A percentile compares a stretch with the other conserved stretches of the same genome.
Evolutionary conservation across 2,888 invertebrate genomes (phyloP).

Genomic region (Smittia sp.): DNA sequence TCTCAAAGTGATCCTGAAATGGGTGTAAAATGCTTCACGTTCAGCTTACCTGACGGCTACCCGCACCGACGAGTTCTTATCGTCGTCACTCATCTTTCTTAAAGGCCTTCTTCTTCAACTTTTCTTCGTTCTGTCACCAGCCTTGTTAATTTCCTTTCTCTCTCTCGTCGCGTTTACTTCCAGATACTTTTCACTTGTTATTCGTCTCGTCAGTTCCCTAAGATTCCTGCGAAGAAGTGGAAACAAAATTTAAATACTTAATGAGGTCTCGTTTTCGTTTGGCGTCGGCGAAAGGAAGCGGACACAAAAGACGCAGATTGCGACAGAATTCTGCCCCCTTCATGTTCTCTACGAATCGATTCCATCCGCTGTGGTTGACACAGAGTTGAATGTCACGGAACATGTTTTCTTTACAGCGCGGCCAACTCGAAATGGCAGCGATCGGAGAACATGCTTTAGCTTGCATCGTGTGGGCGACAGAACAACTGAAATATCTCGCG

Average conservation of each 20-base stretch:
- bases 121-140: conserved; percentile 21
- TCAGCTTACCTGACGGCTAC: conserved; percentile 64
- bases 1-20: conserved; percentile 5
- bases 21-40: not conserved
- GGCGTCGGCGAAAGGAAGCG: conserved; percentile 17
- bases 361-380: too few species aligned
- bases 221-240: conserved; percentile 16
- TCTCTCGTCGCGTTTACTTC: not conserved
- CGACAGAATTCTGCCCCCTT: not conserved
- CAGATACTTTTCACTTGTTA: not conserved
- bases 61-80: conserved; percentile 61
- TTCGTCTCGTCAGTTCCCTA: conserved; percentile 3
- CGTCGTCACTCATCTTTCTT: conserved; percentile 60
- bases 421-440: not conserved
- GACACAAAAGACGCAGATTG: conserved; percentile 23
- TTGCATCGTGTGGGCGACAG: not conserved
- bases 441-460: not conserved
- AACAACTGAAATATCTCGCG: not conserved
- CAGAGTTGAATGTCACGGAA: too few species aligned
- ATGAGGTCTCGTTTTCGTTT: not conserved
- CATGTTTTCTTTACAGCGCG: not conserved
- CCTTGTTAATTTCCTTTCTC: conserved; percentile 28
- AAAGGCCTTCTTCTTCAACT: not conserved
- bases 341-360: not conserved
- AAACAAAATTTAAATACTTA: conserved; percentile 38